Conservation (phyloP, 2,888 invertebrate species). For the Melipona bicolor region DNA sequence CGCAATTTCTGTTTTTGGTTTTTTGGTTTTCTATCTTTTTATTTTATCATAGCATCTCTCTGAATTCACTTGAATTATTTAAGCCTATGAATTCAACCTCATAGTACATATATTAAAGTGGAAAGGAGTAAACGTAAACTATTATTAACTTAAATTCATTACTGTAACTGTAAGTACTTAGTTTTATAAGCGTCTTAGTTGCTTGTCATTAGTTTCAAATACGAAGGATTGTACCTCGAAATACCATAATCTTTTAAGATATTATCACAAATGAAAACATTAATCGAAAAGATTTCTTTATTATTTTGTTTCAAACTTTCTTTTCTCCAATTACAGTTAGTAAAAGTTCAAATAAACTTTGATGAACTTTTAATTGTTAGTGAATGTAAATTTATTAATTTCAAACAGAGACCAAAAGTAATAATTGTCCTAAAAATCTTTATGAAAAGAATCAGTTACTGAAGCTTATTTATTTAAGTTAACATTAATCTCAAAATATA, state of each 20-base stretch:
- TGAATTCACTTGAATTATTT: no score
- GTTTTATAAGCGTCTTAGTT: neutral
- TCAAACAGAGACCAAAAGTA: neutral
- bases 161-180: neutral
- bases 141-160: neutral
- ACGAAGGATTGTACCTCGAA: neutral
- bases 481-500: no score
- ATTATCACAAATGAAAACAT: neutral
- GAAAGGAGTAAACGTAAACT: neutral
- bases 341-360: neutral
- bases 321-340: neutral
- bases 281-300: neutral
- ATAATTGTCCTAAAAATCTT: no score
- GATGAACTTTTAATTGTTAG: neutral
- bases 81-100: neutral
- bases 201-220: neutral
- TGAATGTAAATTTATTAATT: neutral
- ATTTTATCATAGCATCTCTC: no score
- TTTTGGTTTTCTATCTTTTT: no score
- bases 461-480: no score
- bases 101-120: neutral
- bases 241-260: neutral
- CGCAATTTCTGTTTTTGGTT: no score
- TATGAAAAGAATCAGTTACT: no score
- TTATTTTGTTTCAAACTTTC: neutral